Percentiles rank a stretch among this genome's conserved stretches.
phyloP scores from a whole-genome alignment of 2,113 vertebrate species.

The Rhodinocichla rosea region DNA sequence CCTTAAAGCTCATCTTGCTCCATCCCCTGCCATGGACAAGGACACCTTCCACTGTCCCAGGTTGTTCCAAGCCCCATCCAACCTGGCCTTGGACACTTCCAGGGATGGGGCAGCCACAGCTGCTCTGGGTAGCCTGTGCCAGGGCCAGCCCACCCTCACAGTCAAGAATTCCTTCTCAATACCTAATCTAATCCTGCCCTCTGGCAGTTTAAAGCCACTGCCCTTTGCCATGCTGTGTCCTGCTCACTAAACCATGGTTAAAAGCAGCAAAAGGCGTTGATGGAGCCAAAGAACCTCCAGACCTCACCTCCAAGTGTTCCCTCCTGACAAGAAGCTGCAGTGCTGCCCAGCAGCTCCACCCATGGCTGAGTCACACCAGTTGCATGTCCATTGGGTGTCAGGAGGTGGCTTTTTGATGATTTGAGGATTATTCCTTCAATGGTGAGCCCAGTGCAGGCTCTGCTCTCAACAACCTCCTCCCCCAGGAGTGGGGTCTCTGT shows the following conservation, averaged over 20 bases:
- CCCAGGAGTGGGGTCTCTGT: not conserved
- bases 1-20: not conserved
- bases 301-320: not conserved
- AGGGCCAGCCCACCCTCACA: rapidly evolving
- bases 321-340: not conserved
- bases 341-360: not conserved
- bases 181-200: not conserved
- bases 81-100: rapidly evolving
- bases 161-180: not conserved
- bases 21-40: not conserved
- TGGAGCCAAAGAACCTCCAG: not conserved
- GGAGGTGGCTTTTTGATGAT: not conserved
- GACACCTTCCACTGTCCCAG: not conserved
- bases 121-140: not conserved
- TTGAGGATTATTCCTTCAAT: not conserved
- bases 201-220: not conserved
- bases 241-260: not conserved
- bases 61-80: rapidly evolving
- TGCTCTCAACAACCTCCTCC: not conserved
- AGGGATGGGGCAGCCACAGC: not conserved
- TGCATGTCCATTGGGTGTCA: rapidly evolving
- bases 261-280: not conserved
- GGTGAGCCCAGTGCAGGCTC: not conserved
- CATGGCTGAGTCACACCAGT: not conserved
- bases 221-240: not conserved